Evolutionary conservation across 53 echinoderm and acorn worm genomes (phyloP), one percentile per base, ranked within the genome.

Genomic region (Mesocentrotus franciscanus): DNA sequence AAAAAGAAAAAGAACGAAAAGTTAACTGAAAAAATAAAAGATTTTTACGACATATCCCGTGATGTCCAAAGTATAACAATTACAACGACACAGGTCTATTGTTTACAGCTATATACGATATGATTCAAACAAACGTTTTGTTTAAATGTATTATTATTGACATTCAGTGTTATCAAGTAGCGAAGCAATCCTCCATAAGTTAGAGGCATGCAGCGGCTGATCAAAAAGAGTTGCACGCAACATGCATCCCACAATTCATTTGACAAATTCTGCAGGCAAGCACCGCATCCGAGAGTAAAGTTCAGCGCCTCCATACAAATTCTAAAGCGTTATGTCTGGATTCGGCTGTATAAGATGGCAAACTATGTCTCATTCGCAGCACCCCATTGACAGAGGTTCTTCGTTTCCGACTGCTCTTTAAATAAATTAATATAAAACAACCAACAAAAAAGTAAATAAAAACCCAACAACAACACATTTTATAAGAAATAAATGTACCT

Each of bases 11-110:
- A 74, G 74, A 74, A 29, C 27, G 1, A 72, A 26, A 30, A 74
- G 9, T 71, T 6, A n/a, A 9, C 6, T 71, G 32, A 74, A 74
- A 74, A 30, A 49, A 49, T 6, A 49, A 4, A 49, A 27, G 32
- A 30, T 74, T 30, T 30, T 30, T 10, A 32, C 20, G 20, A 68
- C 10, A 74, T 42, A 18, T 81, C 42, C 9, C 81, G 81, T 81
- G 81, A 81, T 81, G 81, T 81, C 20, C 81, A 42, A 81, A 81
- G 81, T 39, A 78, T 34, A 39, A 74, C 74, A 30, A 74, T 49
- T 24, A 71, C 24, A 71, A 30, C 32, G 32, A 74, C 12, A 30
- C 74, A 32, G 30, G 9, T 11, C 29, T 74, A 26, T 8, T 24
- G 24, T 24, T 24, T 68, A 24, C 24, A 24, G 24, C 24, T 24